These are phyloP conservation scores for Hymenochirus boettgeri DNA, from an alignment of 2,113 vertebrate species.

Conservation along the genomic window DNA sequence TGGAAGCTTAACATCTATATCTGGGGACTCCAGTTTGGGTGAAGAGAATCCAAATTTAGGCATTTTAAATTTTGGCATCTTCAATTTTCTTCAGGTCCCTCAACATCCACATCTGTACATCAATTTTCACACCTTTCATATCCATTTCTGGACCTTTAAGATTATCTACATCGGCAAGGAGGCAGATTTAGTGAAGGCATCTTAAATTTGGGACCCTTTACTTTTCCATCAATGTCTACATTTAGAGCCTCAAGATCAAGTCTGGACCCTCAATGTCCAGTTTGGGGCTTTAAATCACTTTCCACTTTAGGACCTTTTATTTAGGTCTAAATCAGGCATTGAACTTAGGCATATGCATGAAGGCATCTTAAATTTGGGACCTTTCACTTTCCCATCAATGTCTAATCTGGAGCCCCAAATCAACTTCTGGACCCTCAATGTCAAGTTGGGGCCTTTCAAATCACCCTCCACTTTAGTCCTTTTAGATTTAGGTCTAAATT, in stretches of 20 bases:
- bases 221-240: slow-evolving; percentile 51
- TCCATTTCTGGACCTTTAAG: slow-evolving; percentile 47
- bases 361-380: slow-evolving; percentile 48
- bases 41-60: no score
- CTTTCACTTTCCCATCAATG: no score
- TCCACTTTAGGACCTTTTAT: slow-evolving; percentile 39
- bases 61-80: slow-evolving; percentile 47
- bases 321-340: slow-evolving; percentile 38
- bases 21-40: slow-evolving; percentile 43
- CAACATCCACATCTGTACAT: slow-evolving; percentile 45
- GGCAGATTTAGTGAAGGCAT: slow-evolving; percentile 47
- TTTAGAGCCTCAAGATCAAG: no score
- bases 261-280: background rate
- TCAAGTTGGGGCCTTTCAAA: no score
- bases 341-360: slow-evolving; percentile 30
- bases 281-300: slow-evolving; percentile 40
- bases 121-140: slow-evolving; percentile 38
- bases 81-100: slow-evolving; percentile 53
- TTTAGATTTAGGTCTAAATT: no score
- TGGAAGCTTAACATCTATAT: slow-evolving; percentile 21
- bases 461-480: no score
- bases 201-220: slow-evolving; percentile 55
- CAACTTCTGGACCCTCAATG: no score
- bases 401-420: no score
- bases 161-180: slow-evolving; percentile 50